Evolutionary conservation across 2,888 invertebrate species (phyloP).

Genomic region (Arge pagana): DNA sequence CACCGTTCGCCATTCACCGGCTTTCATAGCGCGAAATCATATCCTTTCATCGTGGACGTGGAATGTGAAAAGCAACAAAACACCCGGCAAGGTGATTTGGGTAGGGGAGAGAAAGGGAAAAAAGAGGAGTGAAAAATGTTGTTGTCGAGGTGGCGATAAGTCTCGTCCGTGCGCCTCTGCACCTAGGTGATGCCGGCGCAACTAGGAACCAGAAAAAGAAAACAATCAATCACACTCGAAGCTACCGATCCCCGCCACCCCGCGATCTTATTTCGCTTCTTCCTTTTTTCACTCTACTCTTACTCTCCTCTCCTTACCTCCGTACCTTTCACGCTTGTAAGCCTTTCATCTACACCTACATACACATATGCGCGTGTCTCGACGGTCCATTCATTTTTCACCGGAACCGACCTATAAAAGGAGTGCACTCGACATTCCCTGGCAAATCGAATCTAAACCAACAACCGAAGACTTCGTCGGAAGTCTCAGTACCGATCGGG

Average conservation of each 20-base stretch:
- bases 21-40: neutral
- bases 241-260: slow-evolving; percentile 1
- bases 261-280: neutral
- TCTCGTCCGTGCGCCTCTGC: too few species aligned
- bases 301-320: slow-evolving; percentile 32
- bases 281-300: slow-evolving; percentile 32
- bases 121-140: neutral
- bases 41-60: neutral
- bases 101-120: neutral
- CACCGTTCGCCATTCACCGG: slow-evolving; percentile 27
- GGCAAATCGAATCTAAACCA: slow-evolving; percentile 41
- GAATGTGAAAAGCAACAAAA: too few species aligned
- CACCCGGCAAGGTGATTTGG: neutral
- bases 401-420: slow-evolving; percentile 39
- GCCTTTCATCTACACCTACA: slow-evolving; percentile 32
- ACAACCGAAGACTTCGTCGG: slow-evolving; percentile 1
- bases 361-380: slow-evolving; percentile 7
- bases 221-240: neutral
- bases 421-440: slow-evolving; percentile 31
- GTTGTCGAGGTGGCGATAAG: neutral
- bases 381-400: neutral
- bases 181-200: neutral
- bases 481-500: slow-evolving; percentile 12
- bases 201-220: neutral
- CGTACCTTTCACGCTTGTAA: slow-evolving; percentile 43